Evolutionary conservation across 1,140 invertebrate genomes (phyloP), one percentile per base, ranked within the genome.

Genomic region (Aphelenchoides fujianensis): DNA sequence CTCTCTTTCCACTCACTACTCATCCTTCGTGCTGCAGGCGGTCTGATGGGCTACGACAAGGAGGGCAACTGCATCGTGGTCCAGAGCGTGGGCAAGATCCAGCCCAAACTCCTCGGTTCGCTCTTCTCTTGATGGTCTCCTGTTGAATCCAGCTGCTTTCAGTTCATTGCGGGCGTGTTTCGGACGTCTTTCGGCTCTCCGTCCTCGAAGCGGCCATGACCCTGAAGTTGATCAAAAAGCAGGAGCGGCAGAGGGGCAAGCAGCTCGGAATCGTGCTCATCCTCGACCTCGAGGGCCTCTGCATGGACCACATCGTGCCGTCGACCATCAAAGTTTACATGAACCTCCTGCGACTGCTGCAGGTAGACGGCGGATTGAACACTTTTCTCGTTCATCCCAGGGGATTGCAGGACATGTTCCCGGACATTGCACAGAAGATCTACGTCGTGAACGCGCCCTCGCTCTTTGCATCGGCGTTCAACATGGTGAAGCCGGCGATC

Each of bases 361-460:
- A 66, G 32, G 63, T 61, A 61, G 36, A 19, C n/a, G 31, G n/a
- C 59, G 36, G 31, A 61, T 2, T 19, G 2, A 9, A 19, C 36
- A 19, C 28, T 19, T 61, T n/a, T n/a, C n/a, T n/a, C n/a, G n/a
- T n/a, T n/a, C n/a, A n/a, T n/a, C n/a, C n/a, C n/a, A n/a, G 1
- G 36, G n/a, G 19, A 19, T 35, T 61, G 31, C 27, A 66, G 32
- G 63, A 66, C 63, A 32, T 66, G 63, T 66, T 66, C 32, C 63
- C 63, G 32, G 63, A 66, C 9, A 2, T 36, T 34, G 36, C 63
- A 34, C 63, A 37, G 2, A 41, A 71, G 3, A 19, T 71, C 27
- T 71, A 70, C 59, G 35, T 71, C 30, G 68, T 71, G 32, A 71
- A 71, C 31, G 36, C 64, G 5, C 70, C 70, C n/a, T n/a, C 41